These are phyloP conservation scores for Tricholaema leucomelas DNA, from an alignment of 2,113 vertebrate genomes.

Conservation along the genomic window DNA sequence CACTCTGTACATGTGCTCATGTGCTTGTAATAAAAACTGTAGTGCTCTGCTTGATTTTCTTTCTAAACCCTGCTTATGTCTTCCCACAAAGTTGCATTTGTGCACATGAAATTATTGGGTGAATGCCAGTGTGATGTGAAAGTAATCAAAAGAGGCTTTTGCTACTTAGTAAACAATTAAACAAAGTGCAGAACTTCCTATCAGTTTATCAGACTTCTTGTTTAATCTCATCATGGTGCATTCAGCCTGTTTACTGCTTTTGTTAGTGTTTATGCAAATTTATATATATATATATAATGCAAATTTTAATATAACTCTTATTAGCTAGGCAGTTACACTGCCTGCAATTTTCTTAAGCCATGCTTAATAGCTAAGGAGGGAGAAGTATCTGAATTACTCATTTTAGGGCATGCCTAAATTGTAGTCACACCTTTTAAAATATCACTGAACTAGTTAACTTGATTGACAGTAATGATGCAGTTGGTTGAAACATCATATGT, in stretches of 20 bases:
- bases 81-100: neutral
- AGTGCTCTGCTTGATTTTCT: neutral
- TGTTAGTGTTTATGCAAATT: conserved; percentile 24
- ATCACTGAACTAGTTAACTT: neutral
- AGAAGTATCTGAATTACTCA: neutral
- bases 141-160: neutral
- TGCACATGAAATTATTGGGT: neutral
- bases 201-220: conserved; percentile 4
- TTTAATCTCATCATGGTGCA: conserved; percentile 20
- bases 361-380: neutral
- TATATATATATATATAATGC: no score
- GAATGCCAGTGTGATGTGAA: neutral
- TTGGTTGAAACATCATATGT: neutral
- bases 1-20: neutral
- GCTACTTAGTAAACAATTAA: neutral
- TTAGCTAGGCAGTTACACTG: neutral
- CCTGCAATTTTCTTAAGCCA: neutral
- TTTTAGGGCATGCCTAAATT: neutral
- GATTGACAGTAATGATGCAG: neutral
- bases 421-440: neutral
- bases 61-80: neutral
- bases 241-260: neutral
- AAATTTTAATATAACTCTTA: conserved; percentile 27
- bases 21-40: conserved; percentile 21
- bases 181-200: neutral